Percentiles rank a stretch among this genome's conserved stretches.
phyloP scores from a whole-genome alignment of 92 coral and sea anemone species.

The Plumapathes pennacea region DNA sequence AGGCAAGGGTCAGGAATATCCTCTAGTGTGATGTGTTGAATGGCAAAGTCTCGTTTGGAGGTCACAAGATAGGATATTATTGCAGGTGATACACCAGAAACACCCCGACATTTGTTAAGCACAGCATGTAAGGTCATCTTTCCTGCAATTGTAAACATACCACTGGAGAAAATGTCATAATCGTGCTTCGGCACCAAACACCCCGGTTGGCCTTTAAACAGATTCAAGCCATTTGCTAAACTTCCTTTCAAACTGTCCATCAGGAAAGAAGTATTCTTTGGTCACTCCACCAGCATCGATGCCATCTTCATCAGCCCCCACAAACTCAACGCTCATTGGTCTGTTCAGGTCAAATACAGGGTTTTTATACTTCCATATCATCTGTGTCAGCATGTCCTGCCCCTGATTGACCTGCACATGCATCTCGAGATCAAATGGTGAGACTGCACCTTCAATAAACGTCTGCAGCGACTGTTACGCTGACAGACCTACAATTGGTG shows the following conservation, averaged over 20 bases:
- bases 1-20: conserved; percentile 45
- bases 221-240: conserved; percentile 27
- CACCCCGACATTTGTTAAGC: conserved; percentile 30
- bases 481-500: neutral
- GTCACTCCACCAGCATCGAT: conserved; percentile 46
- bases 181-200: conserved; percentile 30
- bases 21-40: conserved; percentile 22
- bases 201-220: conserved; percentile 45
- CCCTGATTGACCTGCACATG: conserved; percentile 22
- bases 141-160: conserved; percentile 21
- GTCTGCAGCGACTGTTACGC: conserved; percentile 13
- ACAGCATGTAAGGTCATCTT: conserved; percentile 47
- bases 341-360: conserved; percentile 27
- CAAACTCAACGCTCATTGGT: conserved; percentile 26
- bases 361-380: conserved; percentile 47
- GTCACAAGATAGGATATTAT: conserved; percentile 20
- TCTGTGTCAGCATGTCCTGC: conserved; percentile 30
- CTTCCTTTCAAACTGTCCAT: conserved; percentile 21
- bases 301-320: conserved; percentile 17
- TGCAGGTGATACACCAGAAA: conserved; percentile 44
- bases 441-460: conserved; percentile 32
- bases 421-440: conserved; percentile 18
- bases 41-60: conserved; percentile 35
- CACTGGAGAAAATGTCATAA: conserved; percentile 46
- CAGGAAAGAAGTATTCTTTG: conserved; percentile 23